Conservation (phyloP, 1,140 invertebrate species). For the Diachasmimorpha longicaudata region DNA sequence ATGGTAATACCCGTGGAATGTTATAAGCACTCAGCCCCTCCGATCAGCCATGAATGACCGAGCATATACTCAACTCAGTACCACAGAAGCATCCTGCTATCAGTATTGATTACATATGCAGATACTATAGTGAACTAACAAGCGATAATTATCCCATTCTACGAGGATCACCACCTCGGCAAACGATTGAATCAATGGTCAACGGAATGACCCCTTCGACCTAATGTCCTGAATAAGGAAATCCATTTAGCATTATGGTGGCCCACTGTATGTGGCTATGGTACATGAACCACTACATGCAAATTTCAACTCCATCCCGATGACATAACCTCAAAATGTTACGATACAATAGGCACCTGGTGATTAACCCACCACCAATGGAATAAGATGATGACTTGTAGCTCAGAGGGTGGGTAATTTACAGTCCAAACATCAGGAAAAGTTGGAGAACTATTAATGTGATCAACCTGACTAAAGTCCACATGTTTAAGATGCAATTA, state of each 20-base stretch:
- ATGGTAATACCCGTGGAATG: not conserved
- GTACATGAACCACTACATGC: not conserved
- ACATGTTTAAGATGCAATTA: too few species aligned
- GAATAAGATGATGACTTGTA: not conserved
- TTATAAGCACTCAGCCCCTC: not conserved
- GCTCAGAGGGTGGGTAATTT: not conserved
- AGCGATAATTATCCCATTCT: slow-evolving; percentile 45
- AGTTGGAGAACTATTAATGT: too few species aligned
- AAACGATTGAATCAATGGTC: slow-evolving; percentile 43
- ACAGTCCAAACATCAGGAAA: too few species aligned
- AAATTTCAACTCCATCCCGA: not conserved
- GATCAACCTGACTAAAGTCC: too few species aligned
- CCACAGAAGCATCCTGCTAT: slow-evolving; percentile 18
- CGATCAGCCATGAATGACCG: not conserved
- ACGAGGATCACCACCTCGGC: slow-evolving; percentile 31
- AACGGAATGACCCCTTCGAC: not conserved
- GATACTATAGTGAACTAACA: slow-evolving; percentile 47
- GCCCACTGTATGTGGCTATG: not conserved
- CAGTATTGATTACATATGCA: slow-evolving; percentile 46
- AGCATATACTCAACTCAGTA: not conserved
- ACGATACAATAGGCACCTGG: not conserved
- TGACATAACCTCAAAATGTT: not conserved
- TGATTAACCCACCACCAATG: not conserved
- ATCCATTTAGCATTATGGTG: not conserved
- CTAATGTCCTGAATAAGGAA: slow-evolving; percentile 10